Conservation (phyloP, 2,113 vertebrate species). For the Pangasianodon hypophthalmus region DNA sequence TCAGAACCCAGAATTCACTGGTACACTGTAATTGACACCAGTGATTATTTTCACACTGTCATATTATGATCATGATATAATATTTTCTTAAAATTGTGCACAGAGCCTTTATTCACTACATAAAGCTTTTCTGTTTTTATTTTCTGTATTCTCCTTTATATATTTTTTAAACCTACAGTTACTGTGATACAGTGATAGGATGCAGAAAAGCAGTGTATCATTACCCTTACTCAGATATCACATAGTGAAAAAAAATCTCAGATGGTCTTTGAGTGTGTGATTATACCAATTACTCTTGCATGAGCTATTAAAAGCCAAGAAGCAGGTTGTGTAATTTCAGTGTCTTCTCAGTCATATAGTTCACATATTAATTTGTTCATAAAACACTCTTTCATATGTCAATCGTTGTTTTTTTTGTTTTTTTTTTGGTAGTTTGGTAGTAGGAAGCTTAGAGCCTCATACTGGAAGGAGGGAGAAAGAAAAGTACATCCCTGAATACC, state of each 20-base stretch:
- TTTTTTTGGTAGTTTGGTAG: too few relatives aligned
- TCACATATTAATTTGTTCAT: background rate
- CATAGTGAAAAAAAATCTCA: background rate
- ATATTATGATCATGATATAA: too few relatives aligned
- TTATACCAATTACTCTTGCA: constrained; percentile 28
- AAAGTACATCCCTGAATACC: too few relatives aligned
- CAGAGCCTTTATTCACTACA: too few relatives aligned
- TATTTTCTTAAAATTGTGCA: too few relatives aligned
- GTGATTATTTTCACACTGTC: too few relatives aligned
- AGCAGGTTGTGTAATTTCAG: background rate
- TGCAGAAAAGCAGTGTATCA: constrained; percentile 12
- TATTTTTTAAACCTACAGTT: background rate
- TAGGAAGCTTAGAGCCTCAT: background rate
- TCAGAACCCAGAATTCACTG: too few relatives aligned
- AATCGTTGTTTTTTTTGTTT: background rate
- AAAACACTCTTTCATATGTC: background rate
- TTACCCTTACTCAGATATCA: constrained; percentile 20
- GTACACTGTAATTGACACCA: too few relatives aligned
- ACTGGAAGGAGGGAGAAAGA: too few relatives aligned
- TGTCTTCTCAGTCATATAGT: background rate
- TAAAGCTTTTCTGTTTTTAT: too few relatives aligned
- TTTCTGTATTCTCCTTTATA: background rate
- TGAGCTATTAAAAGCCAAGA: constrained; percentile 15
- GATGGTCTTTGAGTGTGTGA: background rate
- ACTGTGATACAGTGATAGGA: background rate